Conservation (phyloP, 2,113 vertebrate genomes). For the Rafetus swinhoei region DNA sequence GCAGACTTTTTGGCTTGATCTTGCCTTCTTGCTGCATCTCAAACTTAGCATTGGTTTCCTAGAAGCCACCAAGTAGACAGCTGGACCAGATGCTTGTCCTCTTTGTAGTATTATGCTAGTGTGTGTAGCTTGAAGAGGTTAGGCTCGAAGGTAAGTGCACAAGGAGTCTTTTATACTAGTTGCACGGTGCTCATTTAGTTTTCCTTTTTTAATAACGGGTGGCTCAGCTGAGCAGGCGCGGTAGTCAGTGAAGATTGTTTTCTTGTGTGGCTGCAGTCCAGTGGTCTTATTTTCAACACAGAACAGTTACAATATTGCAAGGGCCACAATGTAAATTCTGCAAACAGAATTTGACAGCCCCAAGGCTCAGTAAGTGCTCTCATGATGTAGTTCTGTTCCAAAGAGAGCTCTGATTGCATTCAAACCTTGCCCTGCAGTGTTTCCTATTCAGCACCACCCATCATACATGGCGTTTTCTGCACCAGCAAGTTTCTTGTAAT, state of each 20-base stretch:
- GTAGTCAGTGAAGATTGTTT: background rate
- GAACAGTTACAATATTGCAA: accelerated
- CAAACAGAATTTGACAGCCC: background rate
- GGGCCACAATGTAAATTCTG: background rate
- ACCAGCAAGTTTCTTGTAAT: background rate
- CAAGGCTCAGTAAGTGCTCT: accelerated
- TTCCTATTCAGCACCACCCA: background rate
- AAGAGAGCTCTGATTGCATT: background rate
- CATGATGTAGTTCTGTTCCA: background rate
- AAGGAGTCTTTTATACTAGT: background rate
- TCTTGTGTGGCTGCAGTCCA: background rate
- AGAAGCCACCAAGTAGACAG: accelerated
- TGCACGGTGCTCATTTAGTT: background rate
- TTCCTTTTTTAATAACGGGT: background rate
- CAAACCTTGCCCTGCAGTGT: background rate
- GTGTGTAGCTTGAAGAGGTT: background rate
- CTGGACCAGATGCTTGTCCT: background rate
- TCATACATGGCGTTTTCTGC: background rate
- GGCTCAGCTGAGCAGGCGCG: background rate
- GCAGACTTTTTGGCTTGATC: background rate
- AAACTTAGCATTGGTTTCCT: accelerated
- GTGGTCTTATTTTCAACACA: background rate
- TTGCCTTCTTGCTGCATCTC: accelerated
- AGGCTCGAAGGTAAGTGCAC: accelerated
- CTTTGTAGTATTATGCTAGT: background rate